Conservation (phyloP, 2,113 vertebrate species). For the Papio anubis region DNA sequence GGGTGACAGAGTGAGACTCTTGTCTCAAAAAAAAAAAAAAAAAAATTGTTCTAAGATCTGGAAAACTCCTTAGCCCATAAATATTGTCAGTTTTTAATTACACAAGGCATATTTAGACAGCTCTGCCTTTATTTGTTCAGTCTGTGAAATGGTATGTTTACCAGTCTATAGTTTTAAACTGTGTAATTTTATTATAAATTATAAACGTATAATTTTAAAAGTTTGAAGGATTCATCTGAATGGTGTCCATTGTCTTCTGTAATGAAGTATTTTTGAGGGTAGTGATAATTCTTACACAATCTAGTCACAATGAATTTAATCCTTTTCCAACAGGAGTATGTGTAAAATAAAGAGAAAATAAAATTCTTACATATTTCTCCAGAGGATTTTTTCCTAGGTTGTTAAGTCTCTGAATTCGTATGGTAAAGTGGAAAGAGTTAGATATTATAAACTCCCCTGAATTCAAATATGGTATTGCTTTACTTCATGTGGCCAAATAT, state of each 20-base stretch:
- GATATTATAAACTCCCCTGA: background rate
- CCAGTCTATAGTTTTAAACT: background rate
- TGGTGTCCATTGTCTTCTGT: background rate
- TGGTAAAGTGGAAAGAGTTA: background rate
- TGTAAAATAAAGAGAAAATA: conserved; percentile 26
- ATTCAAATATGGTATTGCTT: background rate
- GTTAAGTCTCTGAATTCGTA: background rate
- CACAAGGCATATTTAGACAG: background rate
- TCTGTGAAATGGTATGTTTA: background rate
- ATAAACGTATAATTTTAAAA: background rate
- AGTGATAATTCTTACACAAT: background rate
- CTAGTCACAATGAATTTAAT: background rate
- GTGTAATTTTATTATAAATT: no score
- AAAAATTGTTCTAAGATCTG: conserved; percentile 33
- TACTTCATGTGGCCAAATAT: background rate
- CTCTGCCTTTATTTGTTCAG: conserved; percentile 13
- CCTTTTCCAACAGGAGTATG: background rate
- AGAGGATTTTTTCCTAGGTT: background rate
- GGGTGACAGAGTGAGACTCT: no score
- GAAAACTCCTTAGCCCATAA: background rate
- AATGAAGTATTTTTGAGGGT: conserved; percentile 48
- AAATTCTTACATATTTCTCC: background rate
- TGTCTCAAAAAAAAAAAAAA: no score
- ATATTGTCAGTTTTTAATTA: conserved; percentile 17
- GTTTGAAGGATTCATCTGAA: conserved; percentile 29